These are phyloP conservation scores for Ophiodon elongatus DNA, from an alignment of 2,113 vertebrate species.

Conservation along the genomic window DNA sequence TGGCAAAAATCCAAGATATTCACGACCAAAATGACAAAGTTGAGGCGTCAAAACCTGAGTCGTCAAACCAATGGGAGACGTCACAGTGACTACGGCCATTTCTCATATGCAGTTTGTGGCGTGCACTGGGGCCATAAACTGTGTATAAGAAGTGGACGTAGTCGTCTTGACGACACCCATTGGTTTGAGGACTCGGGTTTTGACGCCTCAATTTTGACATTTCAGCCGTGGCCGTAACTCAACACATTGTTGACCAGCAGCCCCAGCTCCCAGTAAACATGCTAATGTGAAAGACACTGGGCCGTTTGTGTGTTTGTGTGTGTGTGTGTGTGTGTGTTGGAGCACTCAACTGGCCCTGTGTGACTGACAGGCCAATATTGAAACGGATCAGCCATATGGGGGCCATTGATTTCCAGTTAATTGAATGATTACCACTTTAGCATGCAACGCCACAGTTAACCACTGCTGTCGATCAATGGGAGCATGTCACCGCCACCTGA, in stretches of 20 bases:
- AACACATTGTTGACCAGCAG: not conserved
- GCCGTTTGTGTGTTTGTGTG: not conserved
- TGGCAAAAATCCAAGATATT: too few species aligned
- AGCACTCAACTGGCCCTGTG: not conserved
- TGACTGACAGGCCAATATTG: constrained; percentile 64
- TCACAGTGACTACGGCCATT: too few species aligned
- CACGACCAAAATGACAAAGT: too few species aligned
- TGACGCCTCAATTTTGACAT: not conserved
- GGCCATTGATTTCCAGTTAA: constrained; percentile 77
- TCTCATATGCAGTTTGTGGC: not conserved
- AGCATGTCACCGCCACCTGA: constrained; percentile 14
- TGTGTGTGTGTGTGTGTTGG: not conserved
- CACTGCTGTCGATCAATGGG: constrained; percentile 44
- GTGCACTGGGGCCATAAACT: too few species aligned
- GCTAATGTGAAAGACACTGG: constrained; percentile 4
- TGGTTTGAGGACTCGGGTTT: too few species aligned
- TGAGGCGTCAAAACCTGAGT: too few species aligned
- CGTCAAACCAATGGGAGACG: too few species aligned
- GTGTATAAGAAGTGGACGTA: not conserved
- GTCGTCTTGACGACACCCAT: not conserved
- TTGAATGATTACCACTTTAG: constrained; percentile 68
- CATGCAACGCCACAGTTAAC: constrained; percentile 53
- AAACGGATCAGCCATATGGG: constrained; percentile 65
- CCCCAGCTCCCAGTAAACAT: too few species aligned
- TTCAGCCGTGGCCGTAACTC: not conserved